These are phyloP conservation scores for Malurus elegans DNA, from an alignment of 2,113 vertebrate genomes.

Conservation along the genomic window DNA sequence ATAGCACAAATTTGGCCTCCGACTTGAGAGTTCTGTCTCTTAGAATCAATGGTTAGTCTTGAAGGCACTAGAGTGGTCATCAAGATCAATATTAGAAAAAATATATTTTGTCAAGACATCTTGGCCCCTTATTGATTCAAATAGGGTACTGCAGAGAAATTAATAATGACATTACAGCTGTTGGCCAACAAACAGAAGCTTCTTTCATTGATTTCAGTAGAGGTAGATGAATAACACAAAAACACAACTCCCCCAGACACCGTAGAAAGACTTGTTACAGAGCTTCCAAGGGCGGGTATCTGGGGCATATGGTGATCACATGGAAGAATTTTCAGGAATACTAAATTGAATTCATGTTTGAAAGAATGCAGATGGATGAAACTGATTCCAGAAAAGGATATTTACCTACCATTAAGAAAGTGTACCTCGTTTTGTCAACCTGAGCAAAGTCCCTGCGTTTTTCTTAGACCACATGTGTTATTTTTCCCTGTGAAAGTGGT, in stretches of 20 bases:
- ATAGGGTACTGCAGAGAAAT: constrained; percentile 56
- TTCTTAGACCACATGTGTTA: background rate
- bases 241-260: background rate
- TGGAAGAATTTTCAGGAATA: background rate
- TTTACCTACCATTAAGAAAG: background rate
- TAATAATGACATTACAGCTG: constrained; percentile 70
- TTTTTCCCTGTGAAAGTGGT: background rate
- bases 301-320: background rate
- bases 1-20: constrained; percentile 70
- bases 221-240: constrained; percentile 49
- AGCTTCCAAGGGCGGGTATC: background rate
- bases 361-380: background rate
- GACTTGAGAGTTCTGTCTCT: constrained; percentile 66
- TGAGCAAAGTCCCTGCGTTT: background rate
- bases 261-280: background rate
- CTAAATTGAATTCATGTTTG: background rate
- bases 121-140: constrained; percentile 77
- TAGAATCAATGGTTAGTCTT: constrained; percentile 77
- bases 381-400: background rate
- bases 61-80: constrained; percentile 77
- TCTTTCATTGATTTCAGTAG: constrained; percentile 60
- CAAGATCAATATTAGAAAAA: constrained; percentile 77
- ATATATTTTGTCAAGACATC: constrained; percentile 66
- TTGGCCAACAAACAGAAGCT: constrained; percentile 53
- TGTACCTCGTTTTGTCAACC: background rate